phyloP scores from a whole-genome alignment of 2,888 invertebrate genomes.

The Cantharis nigra region DNA sequence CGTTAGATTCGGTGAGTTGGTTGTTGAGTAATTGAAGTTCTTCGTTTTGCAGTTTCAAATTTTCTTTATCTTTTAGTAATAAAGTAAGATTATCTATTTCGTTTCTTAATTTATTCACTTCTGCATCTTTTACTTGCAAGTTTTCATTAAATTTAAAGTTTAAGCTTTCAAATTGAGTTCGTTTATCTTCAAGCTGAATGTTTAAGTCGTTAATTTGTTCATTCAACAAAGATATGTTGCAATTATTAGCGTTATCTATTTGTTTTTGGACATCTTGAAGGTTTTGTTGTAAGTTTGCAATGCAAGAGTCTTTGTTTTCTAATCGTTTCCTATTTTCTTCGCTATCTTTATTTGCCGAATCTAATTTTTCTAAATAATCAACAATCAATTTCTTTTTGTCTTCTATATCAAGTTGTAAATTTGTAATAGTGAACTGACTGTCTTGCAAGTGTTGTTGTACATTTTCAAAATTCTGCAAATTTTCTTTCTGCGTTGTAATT shows the following conservation, averaged over 20 bases:
- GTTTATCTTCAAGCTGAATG: constrained; percentile 36
- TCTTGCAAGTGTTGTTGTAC: neutral
- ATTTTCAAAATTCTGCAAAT: neutral
- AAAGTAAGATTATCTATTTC: constrained; percentile 31
- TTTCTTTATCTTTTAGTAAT: constrained; percentile 36
- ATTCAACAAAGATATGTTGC: constrained; percentile 29
- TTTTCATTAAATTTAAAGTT: constrained; percentile 32
- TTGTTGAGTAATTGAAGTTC: neutral
- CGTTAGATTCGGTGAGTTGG: constrained; percentile 12
- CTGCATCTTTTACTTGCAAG: neutral
- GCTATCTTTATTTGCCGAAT: constrained; percentile 9
- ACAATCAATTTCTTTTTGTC: neutral
- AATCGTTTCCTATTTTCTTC: constrained; percentile 33
- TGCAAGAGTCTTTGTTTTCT: constrained; percentile 21
- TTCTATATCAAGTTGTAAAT: neutral
- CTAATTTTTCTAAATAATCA: neutral
- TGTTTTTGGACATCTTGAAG: constrained; percentile 12
- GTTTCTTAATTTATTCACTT: constrained; percentile 4
- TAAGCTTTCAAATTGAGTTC: constrained; percentile 33
- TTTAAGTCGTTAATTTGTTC: constrained; percentile 32
- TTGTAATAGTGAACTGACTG: neutral
- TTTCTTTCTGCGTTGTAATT: neutral
- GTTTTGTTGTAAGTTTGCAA: constrained; percentile 3
- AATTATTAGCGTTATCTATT: constrained; percentile 25
- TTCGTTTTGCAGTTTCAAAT: neutral